phyloP scores from a whole-genome alignment of 2,888 invertebrate species.

The Drosophila neotestacea region DNA sequence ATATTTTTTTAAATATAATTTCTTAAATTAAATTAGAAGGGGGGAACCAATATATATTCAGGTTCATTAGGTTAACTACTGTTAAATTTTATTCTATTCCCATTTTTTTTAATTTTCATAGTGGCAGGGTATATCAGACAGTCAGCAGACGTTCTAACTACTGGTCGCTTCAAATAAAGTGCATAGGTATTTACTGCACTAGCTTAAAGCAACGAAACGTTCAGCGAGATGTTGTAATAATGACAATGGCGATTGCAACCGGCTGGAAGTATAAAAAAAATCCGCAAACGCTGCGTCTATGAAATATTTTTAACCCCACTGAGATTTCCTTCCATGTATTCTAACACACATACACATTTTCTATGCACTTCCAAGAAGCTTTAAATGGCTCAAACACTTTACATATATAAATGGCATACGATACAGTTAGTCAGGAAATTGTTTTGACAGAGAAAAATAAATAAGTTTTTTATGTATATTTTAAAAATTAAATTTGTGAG shows the following conservation, averaged over 20 bases:
- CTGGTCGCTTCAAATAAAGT: constrained; percentile 1
- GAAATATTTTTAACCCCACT: background rate
- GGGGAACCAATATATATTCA: too few relatives aligned
- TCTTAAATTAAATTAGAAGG: too few relatives aligned
- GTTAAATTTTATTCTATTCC: too few relatives aligned
- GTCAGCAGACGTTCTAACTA: constrained; percentile 3
- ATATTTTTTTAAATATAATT: too few relatives aligned
- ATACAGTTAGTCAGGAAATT: too few relatives aligned
- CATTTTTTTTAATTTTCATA: background rate
- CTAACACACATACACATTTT: background rate
- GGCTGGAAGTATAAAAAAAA: background rate
- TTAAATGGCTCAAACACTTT: too few relatives aligned
- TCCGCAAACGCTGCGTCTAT: background rate
- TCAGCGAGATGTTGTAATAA: constrained; percentile 18
- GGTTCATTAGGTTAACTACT: too few relatives aligned
- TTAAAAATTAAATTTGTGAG: too few relatives aligned
- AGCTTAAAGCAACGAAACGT: constrained; percentile 39
- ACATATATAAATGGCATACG: too few relatives aligned
- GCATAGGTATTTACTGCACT: constrained; percentile 24
- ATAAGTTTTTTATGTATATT: too few relatives aligned
- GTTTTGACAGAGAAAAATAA: too few relatives aligned
- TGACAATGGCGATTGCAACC: constrained; percentile 10
- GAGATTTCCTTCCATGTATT: background rate
- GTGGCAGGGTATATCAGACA: constrained; percentile 9
- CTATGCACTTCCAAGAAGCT: too few relatives aligned